Evolutionary conservation across 1,140 invertebrate genomes (phyloP), one percentile per base, ranked within the genome.

Genomic region (Leptopilina boulardi): DNA sequence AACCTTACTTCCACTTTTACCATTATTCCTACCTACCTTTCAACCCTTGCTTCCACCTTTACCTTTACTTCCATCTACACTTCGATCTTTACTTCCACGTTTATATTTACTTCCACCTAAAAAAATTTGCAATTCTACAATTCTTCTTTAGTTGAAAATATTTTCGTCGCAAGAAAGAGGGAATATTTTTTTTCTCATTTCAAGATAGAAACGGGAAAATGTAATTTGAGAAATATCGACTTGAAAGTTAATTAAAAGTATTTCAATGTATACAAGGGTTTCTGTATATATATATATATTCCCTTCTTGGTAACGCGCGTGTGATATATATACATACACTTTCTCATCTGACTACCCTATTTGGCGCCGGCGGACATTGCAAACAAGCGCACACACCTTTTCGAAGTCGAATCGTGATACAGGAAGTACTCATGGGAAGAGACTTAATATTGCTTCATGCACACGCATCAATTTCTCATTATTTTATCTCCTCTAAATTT

Each of bases 171-270:
- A n/a, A n/a, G n/a, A n/a, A n/a, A n/a, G n/a, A n/a, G n/a, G n/a
- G n/a, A n/a, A n/a, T n/a, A n/a, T 5, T 41, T 41, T 4, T 5
- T 41, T 10, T 13, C 13, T 42, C 9, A 8, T 42, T 72, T 54
- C 74, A 44, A 47, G 44, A 71, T 54, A 41, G 47, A 30, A 56
- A 70, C 41, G 70, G 71, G 73, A 59, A 76, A 70, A 54, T n/a
- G 9, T 41, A 15, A 44, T 15, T 18, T 26, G 21, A 19, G 47
- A 21, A 74, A 21, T 21, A 54, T 51, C 59, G 80, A 75, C 72
- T 77, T 83, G 82, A 81, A 78, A 78, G 85, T 86, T 86, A 86
- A 86, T 86, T 84, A 86, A 86, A 86, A n/a, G 84, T 85, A 87
- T 86, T 85, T 81, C 84, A 86, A 86, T 86, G n/a, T n/a, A n/a